Conservation (phyloP, 2,113 vertebrate genomes). For the Peucedramus taeniatus region DNA sequence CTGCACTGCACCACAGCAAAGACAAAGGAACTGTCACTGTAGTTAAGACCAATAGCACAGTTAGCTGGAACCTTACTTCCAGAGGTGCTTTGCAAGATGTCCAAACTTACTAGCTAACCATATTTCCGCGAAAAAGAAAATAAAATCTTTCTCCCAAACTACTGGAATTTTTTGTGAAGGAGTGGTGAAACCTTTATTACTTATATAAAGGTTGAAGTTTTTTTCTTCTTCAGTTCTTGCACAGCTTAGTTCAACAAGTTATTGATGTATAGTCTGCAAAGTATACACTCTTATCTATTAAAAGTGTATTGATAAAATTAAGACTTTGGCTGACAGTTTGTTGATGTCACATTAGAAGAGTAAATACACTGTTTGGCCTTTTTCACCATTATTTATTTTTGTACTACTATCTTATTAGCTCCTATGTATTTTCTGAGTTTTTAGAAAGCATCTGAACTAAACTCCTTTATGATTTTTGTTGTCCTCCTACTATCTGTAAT, state of each 20-base stretch:
- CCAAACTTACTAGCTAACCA: background rate
- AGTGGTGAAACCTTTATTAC: background rate
- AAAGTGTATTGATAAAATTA: background rate
- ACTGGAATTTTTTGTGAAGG: background rate
- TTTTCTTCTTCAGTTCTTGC: background rate
- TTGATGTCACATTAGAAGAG: background rate
- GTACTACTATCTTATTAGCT: background rate
- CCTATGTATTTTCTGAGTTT: background rate
- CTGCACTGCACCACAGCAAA: background rate
- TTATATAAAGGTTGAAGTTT: background rate
- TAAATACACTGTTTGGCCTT: background rate
- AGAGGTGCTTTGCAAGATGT: background rate
- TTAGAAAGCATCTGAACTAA: background rate
- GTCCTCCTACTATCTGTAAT: background rate
- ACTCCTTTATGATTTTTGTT: background rate
- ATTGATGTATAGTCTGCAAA: background rate
- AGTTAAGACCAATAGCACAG: background rate
- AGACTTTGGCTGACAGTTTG: background rate
- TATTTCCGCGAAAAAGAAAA: background rate
- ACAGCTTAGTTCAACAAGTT: background rate
- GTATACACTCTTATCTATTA: background rate
- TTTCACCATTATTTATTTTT: background rate
- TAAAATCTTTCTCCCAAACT: background rate
- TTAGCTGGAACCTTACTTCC: background rate
- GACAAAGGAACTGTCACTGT: background rate